phyloP scores from a whole-genome alignment of 2,888 invertebrate genomes.

The Drosophila cognata region DNA sequence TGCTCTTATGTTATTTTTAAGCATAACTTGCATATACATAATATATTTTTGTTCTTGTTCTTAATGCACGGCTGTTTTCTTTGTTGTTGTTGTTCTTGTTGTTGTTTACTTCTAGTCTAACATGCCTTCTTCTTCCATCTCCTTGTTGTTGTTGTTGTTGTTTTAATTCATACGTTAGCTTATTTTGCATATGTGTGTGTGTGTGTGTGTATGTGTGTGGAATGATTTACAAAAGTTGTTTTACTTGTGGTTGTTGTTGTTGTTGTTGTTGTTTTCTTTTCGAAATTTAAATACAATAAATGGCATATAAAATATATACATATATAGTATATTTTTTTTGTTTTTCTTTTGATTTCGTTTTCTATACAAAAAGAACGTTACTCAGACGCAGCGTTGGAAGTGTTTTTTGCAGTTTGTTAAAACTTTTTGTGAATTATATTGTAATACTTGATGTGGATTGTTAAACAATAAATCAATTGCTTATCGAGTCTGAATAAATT shows the following conservation, averaged over 20 bases:
- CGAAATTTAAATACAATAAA: conserved; percentile 76
- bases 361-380: conserved; percentile 64
- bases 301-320: conserved; percentile 77
- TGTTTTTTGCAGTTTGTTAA: conserved; percentile 30
- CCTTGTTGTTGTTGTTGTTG: conserved; percentile 37
- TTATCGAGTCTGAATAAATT: conserved; percentile 3
- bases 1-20: conserved; percentile 71
- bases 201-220: conserved; percentile 46
- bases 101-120: conserved; percentile 36
- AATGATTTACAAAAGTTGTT: conserved; percentile 74
- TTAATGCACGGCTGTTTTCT: conserved; percentile 58
- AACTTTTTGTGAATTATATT: conserved; percentile 31
- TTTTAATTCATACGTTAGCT: conserved; percentile 70
- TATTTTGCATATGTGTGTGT: conserved; percentile 32
- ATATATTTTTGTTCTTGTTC: conserved; percentile 29
- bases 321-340: conserved; percentile 33
- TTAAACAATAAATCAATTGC: conserved; percentile 40
- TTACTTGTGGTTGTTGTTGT: conserved; percentile 26
- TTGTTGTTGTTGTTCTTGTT: conserved; percentile 31
- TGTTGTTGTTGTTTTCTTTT: conserved; percentile 40
- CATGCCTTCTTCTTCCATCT: conserved; percentile 35
- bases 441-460: conserved; percentile 49
- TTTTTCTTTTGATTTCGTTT: conserved; percentile 31
- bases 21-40: conserved; percentile 76
- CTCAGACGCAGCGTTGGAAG: conserved; percentile 62